A percentile compares a stretch with the other conserved stretches of the same genome.
Evolutionary conservation across 2,888 invertebrate genomes (phyloP).

Genomic region (Tipula unca): DNA sequence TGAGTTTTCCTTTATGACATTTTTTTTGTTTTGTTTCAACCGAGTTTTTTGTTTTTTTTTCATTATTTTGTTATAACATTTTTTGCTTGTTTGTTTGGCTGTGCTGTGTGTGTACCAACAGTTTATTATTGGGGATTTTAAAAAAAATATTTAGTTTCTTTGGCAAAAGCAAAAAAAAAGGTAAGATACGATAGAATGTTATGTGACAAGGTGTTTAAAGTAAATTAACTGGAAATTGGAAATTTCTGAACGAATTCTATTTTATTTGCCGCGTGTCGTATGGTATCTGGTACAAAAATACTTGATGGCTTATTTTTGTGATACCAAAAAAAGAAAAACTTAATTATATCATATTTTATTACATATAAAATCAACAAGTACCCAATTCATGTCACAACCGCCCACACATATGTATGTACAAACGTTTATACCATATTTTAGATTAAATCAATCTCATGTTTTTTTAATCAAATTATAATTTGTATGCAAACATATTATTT

Average conservation of each 20-base stretch:
- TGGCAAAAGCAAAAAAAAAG: neutral
- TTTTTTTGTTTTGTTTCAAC: neutral
- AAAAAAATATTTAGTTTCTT: neutral
- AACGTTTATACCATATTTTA: neutral
- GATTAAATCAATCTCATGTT: neutral
- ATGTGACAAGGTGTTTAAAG: neutral
- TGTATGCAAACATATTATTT: neutral
- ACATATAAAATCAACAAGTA: neutral
- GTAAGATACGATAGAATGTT: neutral
- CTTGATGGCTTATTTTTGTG: neutral
- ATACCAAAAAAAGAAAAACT: neutral
- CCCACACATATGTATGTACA: too few relatives aligned
- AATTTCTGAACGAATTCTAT: neutral
- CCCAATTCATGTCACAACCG: neutral
- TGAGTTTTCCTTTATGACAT: neutral
- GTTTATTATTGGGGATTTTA: neutral
- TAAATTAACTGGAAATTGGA: neutral
- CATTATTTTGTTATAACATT: neutral
- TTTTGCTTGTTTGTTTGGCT: neutral
- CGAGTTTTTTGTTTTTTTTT: neutral
- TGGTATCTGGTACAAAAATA: too few relatives aligned
- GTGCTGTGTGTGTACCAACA: neutral
- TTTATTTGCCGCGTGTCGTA: neutral
- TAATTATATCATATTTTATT: neutral
- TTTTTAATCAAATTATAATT: neutral